phyloP scores from a whole-genome alignment of 2,113 vertebrate genomes.

The Pagrus major region DNA sequence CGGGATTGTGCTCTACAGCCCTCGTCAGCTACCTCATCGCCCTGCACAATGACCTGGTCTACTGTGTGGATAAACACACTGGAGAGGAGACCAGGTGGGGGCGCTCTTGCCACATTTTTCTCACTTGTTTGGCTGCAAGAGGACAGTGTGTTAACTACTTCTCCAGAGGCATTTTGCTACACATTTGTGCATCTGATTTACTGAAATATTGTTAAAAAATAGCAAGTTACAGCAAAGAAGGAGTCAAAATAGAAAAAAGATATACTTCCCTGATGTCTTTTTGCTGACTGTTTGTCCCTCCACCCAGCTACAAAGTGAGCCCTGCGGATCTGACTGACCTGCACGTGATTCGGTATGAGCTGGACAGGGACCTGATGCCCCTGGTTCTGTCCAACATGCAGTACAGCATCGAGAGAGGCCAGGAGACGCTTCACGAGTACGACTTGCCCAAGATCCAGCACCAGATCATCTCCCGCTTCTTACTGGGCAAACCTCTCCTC shows the following conservation, averaged over 20 bases:
- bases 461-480: constrained; percentile 89
- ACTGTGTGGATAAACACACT: constrained; percentile 83
- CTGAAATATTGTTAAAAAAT: not conserved
- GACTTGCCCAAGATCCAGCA: constrained; percentile 93
- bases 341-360: constrained; percentile 92
- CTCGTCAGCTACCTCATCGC: constrained; percentile 92
- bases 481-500: constrained; percentile 93
- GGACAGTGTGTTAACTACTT: not conserved
- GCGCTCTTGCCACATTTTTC: constrained; percentile 62
- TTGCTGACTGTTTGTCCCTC: constrained; percentile 3
- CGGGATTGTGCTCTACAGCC: constrained; percentile 92
- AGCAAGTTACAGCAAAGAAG: not conserved
- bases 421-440: constrained; percentile 87
- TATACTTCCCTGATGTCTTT: not conserved
- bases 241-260: not conserved
- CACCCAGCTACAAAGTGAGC: constrained; percentile 88
- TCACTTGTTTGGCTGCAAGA: not conserved
- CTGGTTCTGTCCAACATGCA: constrained; percentile 94
- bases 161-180: not conserved
- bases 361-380: constrained; percentile 90
- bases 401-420: constrained; percentile 91
- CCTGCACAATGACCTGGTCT: constrained; percentile 91
- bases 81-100: constrained; percentile 86
- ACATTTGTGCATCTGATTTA: not conserved
- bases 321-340: constrained; percentile 90